Base-by-base conservation (phyloP, 64 coral and sea anemone species). In the Actinia tenebrosa region DNA sequence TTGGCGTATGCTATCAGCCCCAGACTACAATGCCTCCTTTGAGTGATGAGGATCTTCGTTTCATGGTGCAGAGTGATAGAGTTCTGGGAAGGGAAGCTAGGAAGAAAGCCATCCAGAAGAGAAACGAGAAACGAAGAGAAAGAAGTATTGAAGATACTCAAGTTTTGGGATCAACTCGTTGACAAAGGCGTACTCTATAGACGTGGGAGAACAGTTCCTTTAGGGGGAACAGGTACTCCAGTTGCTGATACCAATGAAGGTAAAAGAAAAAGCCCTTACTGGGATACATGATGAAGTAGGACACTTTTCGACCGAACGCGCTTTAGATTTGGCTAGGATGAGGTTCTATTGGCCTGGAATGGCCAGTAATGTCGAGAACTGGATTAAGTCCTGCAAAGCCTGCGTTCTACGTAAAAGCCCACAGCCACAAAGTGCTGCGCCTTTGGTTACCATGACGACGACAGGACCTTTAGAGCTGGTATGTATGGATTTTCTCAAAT, bases 401-500 rank as follows among this genome's bases (percentile, higher is more conserved):
- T 87, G 86, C 78, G 22, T 78, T 3, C 20, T 71, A 20, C 42
- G 56, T 42, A 63, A 69, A 45, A 56, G 19, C 47, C 64, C 86
- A 16, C 25, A 16, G 60, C 58, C 27, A 46, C 4, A 10, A 5
- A 10, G 18, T 4, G 63, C n/a, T 16, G 61, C 58, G 45, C 85
- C 85, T 7, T 44, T 86, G 9, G 56, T 63, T 19, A 58, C 16
- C 19, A 86, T 86, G 3, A 10, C 2, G 6, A 44, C 85, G 1
- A 71, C 58, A 9, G 60, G 5, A 45, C 85, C 85, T 18, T 45
- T 86, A 8, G 50, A 86, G 46, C 16, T 86, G 37, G 30, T 86
- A 14, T 25, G 23, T 18, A 86, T 86, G 58, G 85, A 86, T 23
- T 86, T 45, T 19, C 85, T 86, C 64, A 58, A 86, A 13, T 62